Base-by-base conservation (phyloP, 2,797 vertebrate genomes). In the Anas bernieri region DNA sequence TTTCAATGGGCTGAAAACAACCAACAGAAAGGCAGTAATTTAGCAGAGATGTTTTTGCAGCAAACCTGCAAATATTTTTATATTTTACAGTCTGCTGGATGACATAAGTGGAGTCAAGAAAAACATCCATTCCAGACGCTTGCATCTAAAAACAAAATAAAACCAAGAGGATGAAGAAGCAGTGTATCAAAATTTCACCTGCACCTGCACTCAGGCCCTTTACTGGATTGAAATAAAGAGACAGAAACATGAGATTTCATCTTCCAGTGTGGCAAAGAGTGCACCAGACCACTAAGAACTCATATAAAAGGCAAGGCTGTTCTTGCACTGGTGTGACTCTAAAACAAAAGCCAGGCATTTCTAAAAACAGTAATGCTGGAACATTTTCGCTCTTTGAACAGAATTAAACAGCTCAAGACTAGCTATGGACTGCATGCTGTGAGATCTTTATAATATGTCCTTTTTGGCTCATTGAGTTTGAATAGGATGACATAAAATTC, bases 381-480 rank as follows among this genome's bases (percentile, higher is more conserved):
- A 91, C 63, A 85, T 45, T 95, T 93, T 41, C 7, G 2, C 35
- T 83, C 64, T 91, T 92, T 50, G 83, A 94, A 89, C 58, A 90
- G 91, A 97, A 96, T 91, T 95, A 94, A 95, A 92, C 28, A 79
- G 75, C 77, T 96, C 81, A 94, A 92, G 96, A 89, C 25, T 73
- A 88, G 70, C 61, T 83, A 64, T 61, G 59, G 80, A 92, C 75
- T 77, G 41, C 68, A 83, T 83, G 73, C 92, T 96, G 88, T 15
- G 86, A 92, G 83, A 95, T 92, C 78, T 88, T 95, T 94, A 94
- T 94, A 94, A 88, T 86, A 94, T 37, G 37, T 70, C 81, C 73
- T 95, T 91, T 95, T 94, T 87, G 94, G 96, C 95, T 96, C 90
- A 97, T 91, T 96, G 94, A 89, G 52, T 96, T 96, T 92, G 88